These are phyloP conservation scores for Allobates femoralis DNA, from an alignment of 2,797 vertebrate species.

Conservation along the genomic window DNA sequence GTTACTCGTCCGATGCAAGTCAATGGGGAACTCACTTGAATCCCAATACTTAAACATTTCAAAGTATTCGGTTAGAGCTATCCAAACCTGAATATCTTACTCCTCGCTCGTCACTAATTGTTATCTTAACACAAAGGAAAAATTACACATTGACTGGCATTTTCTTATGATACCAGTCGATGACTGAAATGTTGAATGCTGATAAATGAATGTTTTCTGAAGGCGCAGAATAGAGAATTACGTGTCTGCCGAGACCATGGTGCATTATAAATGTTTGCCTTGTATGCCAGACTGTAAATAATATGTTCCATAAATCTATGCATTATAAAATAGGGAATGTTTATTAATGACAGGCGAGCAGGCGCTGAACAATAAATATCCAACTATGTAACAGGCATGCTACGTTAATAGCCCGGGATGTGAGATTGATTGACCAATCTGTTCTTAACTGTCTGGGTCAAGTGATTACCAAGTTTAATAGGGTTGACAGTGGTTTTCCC, in stretches of 20 bases:
- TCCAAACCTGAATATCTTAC: too few relatives aligned
- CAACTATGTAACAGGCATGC: slow-evolving; percentile 37
- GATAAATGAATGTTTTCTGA: neutral
- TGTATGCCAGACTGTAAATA: slow-evolving; percentile 4
- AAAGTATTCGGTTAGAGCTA: too few relatives aligned
- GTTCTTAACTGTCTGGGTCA: slow-evolving; percentile 52
- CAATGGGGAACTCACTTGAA: too few relatives aligned
- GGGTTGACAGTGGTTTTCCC: slow-evolving; percentile 45
- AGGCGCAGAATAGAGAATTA: neutral
- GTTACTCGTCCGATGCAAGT: too few relatives aligned
- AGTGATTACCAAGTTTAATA: slow-evolving; percentile 61
- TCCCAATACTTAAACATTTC: too few relatives aligned
- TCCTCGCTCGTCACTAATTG: too few relatives aligned
- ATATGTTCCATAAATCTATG: slow-evolving; percentile 20
- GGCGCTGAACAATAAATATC: slow-evolving; percentile 37
- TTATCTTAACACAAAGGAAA: neutral
- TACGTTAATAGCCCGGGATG: slow-evolving; percentile 41
- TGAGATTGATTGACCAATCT: slow-evolving; percentile 59
- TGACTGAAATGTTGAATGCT: neutral
- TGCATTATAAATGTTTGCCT: slow-evolving; percentile 12
- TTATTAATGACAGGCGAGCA: slow-evolving; percentile 35
- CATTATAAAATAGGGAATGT: slow-evolving; percentile 33
- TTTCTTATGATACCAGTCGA: neutral
- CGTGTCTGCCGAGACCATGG: neutral
- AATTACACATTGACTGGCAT: neutral